phyloP scores from a whole-genome alignment of 2,113 vertebrate genomes.

The Hippocampus abdominalis region DNA sequence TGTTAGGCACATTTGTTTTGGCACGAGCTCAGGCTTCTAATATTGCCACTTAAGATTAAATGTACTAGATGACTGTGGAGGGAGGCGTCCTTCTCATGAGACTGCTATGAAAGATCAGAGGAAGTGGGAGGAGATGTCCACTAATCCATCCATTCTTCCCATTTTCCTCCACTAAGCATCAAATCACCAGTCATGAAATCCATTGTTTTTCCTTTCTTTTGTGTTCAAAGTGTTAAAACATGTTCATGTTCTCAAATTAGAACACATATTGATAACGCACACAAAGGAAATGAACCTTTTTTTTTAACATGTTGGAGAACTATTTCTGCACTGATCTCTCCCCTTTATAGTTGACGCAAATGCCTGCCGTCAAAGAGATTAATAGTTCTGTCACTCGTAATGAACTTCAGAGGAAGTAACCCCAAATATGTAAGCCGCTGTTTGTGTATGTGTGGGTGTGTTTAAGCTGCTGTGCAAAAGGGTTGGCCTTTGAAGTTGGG shows the following conservation, averaged over 20 bases:
- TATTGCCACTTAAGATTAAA: conserved; percentile 62
- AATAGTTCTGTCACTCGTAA: conserved; percentile 57
- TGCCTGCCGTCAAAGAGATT: conserved; percentile 46
- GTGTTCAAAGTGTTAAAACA: conserved; percentile 1
- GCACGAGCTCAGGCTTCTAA: conserved; percentile 49
- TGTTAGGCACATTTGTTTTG: conserved; percentile 55
- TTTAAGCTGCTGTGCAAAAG: conserved; percentile 65
- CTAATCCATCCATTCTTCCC: conserved; percentile 45
- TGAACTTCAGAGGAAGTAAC: conserved; percentile 64
- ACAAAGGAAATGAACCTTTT: conserved; percentile 9
- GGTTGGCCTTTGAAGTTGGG: conserved; percentile 64
- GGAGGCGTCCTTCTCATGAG: conserved; percentile 39
- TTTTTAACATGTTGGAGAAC: conserved; percentile 12
- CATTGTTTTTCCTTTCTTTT: conserved; percentile 28
- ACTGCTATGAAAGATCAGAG: conserved; percentile 52
- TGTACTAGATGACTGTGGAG: conserved; percentile 47
- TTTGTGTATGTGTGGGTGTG: conserved; percentile 69
- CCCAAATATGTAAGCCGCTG: conserved; percentile 63
- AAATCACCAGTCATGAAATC: conserved; percentile 41
- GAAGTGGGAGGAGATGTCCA: conserved; percentile 46
- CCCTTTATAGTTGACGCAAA: conserved; percentile 37
- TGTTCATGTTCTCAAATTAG: conserved; percentile 10
- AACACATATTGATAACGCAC: conserved; percentile 5
- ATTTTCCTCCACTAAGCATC: conserved; percentile 41
- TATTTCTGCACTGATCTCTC: conserved; percentile 45